Base-by-base conservation (phyloP, 2,888 invertebrate genomes). In the Amphipyra berbera region DNA sequence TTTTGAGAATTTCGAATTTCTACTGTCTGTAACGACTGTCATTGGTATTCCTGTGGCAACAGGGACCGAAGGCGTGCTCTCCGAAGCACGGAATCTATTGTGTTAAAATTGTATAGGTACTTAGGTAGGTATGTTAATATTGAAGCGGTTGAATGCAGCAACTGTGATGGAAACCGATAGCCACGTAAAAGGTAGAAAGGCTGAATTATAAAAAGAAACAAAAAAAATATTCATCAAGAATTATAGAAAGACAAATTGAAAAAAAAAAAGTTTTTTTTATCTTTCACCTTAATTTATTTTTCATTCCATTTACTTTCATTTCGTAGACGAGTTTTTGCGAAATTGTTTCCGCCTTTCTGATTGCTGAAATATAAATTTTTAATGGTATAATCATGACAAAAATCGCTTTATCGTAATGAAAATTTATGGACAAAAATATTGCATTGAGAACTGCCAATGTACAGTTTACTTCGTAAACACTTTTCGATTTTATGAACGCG, bases 381-480 rank as follows among this genome's bases (percentile, higher is more conserved):
- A 63, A 48, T 55, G 9, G 8, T 6, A 46, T 50, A 61, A 60
- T 52, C 61, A 61, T 45, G 37, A 50, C 37, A 50, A 15, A 50
- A 15, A 42, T 53, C 47, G 15, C 7, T 37, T 45, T 49, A 7
- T 6, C 1, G 8, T 21, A 21, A n/a, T n/a, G 12, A 55, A 53
- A 47, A 54, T 70, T 33, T 42, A 47, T 15, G 40, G 13, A 14
- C 13, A 27, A 14, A 6, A 6, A 38, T 27, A 35, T 14, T 30
- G 12, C 15, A 15, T 15, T 33, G 7, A 27, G 15, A 71, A 64
- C 42, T 47, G 12, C 40, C 8, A 44, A 35, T 13, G 12, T 21
- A 21, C 21, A 6, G 21, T 8, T 6, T 5, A n/a, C 2, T 21
- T 12, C 7, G 37, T 12, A 37, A 44, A 38, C 27, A 47, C 27